Conservation (phyloP, 2,797 vertebrate species). For the Setipinna tenuifilis region DNA sequence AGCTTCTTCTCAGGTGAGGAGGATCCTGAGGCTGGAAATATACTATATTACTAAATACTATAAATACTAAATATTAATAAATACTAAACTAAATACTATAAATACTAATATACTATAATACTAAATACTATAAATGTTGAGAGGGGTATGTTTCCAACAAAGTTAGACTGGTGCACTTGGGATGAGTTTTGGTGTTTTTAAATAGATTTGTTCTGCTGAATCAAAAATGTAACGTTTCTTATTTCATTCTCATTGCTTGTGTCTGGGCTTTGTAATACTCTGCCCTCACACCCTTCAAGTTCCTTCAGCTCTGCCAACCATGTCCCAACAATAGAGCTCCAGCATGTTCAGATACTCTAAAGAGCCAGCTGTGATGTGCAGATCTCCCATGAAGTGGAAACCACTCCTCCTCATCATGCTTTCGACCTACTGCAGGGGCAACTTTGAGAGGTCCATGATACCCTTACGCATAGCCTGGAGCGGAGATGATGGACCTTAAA, state of each 20-base stretch:
- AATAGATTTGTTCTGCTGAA: too few relatives aligned
- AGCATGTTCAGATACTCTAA: neutral
- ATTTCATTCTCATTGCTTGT: neutral
- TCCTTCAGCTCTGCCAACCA: neutral
- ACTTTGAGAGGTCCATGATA: neutral
- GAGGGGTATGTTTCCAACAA: too few relatives aligned
- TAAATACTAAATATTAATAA: too few relatives aligned
- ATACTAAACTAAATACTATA: too few relatives aligned
- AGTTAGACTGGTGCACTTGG: too few relatives aligned
- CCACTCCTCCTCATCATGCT: neutral
- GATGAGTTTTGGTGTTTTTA: too few relatives aligned
- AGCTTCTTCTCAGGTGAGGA: conserved; percentile 84
- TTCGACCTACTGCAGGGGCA: neutral
- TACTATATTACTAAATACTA: too few relatives aligned
- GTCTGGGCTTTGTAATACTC: neutral
- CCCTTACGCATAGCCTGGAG: neutral
- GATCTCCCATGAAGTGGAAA: neutral
- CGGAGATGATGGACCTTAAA: neutral
- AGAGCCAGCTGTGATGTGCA: neutral
- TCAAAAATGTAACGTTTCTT: too few relatives aligned
- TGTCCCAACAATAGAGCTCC: neutral
- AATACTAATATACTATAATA: too few relatives aligned
- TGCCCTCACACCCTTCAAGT: neutral
- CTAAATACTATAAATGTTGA: too few relatives aligned
- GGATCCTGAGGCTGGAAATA: neutral